phyloP scores from a whole-genome alignment of 2,888 invertebrate genomes.

The Dorcus parallelipipedus region DNA sequence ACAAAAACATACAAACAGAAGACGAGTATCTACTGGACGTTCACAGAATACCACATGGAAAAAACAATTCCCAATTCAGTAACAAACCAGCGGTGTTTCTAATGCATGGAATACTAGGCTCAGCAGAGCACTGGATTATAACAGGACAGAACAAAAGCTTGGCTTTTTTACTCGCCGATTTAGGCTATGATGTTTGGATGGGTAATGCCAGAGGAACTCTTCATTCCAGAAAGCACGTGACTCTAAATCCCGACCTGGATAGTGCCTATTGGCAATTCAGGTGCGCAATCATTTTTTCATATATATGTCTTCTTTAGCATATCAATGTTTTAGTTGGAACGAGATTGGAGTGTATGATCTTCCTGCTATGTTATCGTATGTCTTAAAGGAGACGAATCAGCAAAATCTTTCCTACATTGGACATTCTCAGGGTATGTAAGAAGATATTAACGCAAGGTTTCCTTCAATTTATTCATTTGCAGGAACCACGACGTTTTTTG shows the following conservation, averaged over 20 bases:
- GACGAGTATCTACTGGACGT: slow-evolving; percentile 57
- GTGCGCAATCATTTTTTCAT: slow-evolving; percentile 37
- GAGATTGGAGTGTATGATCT: slow-evolving; percentile 74
- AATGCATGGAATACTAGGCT: slow-evolving; percentile 56
- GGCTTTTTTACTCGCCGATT: slow-evolving; percentile 42
- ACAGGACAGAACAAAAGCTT: slow-evolving; percentile 50
- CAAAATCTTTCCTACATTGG: slow-evolving; percentile 56
- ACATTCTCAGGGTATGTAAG: slow-evolving; percentile 53
- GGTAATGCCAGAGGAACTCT: slow-evolving; percentile 60
- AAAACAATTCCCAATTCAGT: slow-evolving; percentile 25
- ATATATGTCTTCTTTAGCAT: too few species aligned
- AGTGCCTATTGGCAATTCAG: slow-evolving; percentile 59
- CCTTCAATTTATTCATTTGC: slow-evolving; percentile 11
- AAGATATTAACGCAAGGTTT: not conserved
- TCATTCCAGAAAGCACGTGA: slow-evolving; percentile 53
- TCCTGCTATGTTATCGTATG: slow-evolving; percentile 72
- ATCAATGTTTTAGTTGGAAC: slow-evolving; percentile 61
- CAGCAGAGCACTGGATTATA: slow-evolving; percentile 55
- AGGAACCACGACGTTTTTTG: slow-evolving; percentile 59
- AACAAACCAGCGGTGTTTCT: slow-evolving; percentile 45
- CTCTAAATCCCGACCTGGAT: slow-evolving; percentile 43
- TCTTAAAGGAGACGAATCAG: slow-evolving; percentile 55
- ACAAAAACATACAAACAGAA: slow-evolving; percentile 48
- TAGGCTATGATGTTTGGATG: slow-evolving; percentile 56
- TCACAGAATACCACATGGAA: slow-evolving; percentile 55